Base-by-base conservation (phyloP, 2,888 invertebrate genomes). In the Cheilosia variabilis region DNA sequence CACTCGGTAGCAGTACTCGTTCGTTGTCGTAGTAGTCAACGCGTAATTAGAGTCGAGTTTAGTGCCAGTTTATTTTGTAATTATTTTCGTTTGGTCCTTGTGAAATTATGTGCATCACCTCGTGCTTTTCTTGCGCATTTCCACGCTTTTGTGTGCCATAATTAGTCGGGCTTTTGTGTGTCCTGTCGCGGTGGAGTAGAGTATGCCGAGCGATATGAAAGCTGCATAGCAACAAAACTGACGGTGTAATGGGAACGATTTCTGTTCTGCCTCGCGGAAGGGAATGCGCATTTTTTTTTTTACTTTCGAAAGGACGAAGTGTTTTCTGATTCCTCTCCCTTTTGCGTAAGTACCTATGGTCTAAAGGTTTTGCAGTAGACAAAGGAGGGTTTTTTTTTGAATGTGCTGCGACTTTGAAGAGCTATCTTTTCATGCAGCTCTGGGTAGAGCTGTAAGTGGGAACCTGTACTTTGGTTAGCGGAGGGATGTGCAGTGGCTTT, bases 41-140 rank as follows among this genome's bases (percentile, higher is more conserved):
- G 86, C 71, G 78, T 86, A 81, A 86, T 86, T 86, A 76, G 76
- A 86, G 86, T 76, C 86, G 77, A 86, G 86, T 86, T 86, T 81
- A 86, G 86, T 86, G 86, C 81, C 81, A 86, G 86, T 86, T 86
- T 86, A 86, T 81, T 86, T 86, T 86, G 86, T 86, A 86, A 86
- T 86, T 86, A 86, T 86, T 86, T 81, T 86, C 76, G 43, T 81
- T 81, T 81, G 80, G 86, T 77, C 76, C 76, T 81, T 77, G 65
- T 52, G 37, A 71, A 66, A 66, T 84, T 80, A 66, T 84, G 80
- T 84, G 81, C 86, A 86, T 71, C 72, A 17, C 69, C 52, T 76
- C 69, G 50, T 73, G 68, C n/a, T 65, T 71, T 81, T 76, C 58
- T 66, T 75, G 68, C 73, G 65, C 58, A 68, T 69, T 84, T 75